phyloP scores from a whole-genome alignment of 2,113 vertebrate species.

The Apodemus speciosus region DNA sequence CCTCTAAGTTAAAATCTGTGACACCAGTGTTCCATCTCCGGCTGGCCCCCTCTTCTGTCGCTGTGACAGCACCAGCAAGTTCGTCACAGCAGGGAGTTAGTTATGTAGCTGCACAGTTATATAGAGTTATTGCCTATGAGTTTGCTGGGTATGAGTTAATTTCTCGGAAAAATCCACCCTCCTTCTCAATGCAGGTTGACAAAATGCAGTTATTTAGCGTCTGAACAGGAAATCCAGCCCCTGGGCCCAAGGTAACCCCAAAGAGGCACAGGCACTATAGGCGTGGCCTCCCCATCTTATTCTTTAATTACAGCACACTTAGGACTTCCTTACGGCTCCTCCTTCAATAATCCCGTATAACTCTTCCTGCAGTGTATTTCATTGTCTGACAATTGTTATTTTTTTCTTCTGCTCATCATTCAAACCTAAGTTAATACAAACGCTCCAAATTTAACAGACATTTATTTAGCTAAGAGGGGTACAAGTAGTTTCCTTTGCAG shows the following conservation, averaged over 20 bases:
- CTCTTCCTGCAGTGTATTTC: background rate
- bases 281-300: background rate
- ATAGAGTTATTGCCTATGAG: background rate
- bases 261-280: background rate
- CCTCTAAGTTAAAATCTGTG: background rate
- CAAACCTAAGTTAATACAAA: slow-evolving; percentile 27
- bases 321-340: background rate
- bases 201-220: slow-evolving; percentile 44
- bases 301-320: background rate
- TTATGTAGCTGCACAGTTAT: background rate
- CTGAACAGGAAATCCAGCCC: background rate
- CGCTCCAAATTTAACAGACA: background rate
- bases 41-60: background rate
- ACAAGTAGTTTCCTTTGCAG: background rate
- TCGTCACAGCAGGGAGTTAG: background rate
- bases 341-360: background rate
- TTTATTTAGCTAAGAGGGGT: background rate
- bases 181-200: background rate
- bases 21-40: background rate
- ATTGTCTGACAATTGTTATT: background rate
- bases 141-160: slow-evolving; percentile 31
- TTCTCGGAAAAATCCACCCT: background rate
- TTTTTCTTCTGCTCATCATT: background rate
- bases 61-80: background rate
- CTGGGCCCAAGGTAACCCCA: background rate